Percentiles rank a stretch among this genome's conserved stretches.
These are phyloP conservation scores for Drosophila azteca DNA, from an alignment of 1,140 invertebrate species.

Conservation along the genomic window DNA sequence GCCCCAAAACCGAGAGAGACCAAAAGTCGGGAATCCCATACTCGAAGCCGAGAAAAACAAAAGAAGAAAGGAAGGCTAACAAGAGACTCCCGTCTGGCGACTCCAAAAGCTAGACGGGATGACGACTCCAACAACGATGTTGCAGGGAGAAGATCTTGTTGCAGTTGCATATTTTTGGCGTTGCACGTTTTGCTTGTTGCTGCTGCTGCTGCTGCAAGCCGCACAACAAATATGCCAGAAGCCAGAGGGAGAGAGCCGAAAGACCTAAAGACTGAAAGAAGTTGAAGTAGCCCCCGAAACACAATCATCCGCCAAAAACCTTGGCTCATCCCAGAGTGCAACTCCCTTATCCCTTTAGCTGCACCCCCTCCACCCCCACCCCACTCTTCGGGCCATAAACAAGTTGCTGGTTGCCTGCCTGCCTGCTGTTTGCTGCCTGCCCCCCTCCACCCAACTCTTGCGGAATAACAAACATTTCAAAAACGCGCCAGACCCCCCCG, in stretches of 20 bases:
- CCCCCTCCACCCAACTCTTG: conserved; percentile 50
- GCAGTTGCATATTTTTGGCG: conserved; percentile 57
- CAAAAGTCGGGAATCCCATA: conserved; percentile 24
- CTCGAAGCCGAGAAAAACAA: conserved; percentile 23
- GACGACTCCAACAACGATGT: conserved; percentile 52
- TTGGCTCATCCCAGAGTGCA: conserved; percentile 30
- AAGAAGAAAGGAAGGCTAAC: conserved; percentile 67
- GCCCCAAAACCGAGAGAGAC: conserved; percentile 6
- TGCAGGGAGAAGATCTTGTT: conserved; percentile 51
- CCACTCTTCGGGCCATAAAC: conserved; percentile 52
- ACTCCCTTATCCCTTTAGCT: conserved; percentile 8
- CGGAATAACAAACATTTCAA: conserved; percentile 74
- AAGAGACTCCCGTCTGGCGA: conserved; percentile 35
- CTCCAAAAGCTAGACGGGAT: conserved; percentile 68
- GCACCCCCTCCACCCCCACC: conserved; percentile 1
- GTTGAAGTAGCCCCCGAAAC: conserved; percentile 37
- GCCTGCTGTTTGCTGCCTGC: too few species aligned
- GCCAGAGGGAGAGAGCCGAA: conserved; percentile 21
- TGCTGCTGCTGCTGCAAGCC: conserved; percentile 33
- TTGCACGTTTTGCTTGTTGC: conserved; percentile 55
- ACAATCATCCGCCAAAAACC: conserved; percentile 37
- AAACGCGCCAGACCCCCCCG: conserved; percentile 6
- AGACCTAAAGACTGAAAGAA: conserved; percentile 21
- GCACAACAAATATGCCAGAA: conserved; percentile 76
- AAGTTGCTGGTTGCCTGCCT: conserved; percentile 42